These are phyloP conservation scores for Ophraella communa DNA, from an alignment of 2,888 invertebrate genomes.

Conservation along the genomic window DNA sequence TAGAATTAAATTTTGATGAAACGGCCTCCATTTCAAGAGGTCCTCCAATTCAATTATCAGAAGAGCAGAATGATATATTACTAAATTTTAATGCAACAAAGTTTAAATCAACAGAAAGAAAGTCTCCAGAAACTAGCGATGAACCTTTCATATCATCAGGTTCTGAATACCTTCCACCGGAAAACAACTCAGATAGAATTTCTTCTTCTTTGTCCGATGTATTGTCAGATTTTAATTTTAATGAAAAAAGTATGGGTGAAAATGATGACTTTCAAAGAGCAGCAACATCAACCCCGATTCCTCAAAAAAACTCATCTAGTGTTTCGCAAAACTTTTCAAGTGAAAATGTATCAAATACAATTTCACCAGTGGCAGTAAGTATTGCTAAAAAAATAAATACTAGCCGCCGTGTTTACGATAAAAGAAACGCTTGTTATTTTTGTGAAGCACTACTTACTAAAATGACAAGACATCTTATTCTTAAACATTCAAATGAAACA, in stretches of 20 bases:
- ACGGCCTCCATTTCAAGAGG: background rate
- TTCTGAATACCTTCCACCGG: background rate
- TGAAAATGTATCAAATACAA: background rate
- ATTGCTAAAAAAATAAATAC: background rate
- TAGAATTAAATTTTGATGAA: background rate
- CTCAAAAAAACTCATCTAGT: background rate
- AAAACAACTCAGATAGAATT: background rate
- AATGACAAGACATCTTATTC: conserved; percentile 22
- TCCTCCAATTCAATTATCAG: background rate
- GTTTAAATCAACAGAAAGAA: background rate
- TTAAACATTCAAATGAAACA: conserved; percentile 9
- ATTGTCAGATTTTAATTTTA: background rate
- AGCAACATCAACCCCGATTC: background rate
- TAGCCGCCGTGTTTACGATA: conserved; percentile 18
- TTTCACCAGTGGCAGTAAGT: background rate
- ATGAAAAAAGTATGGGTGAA: background rate
- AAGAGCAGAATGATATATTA: background rate
- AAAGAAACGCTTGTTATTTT: conserved; percentile 26
- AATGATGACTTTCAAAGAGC: no score
- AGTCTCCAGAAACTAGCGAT: background rate
- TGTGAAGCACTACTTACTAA: conserved; percentile 22
- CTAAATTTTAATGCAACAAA: background rate
- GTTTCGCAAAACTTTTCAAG: background rate
- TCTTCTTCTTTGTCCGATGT: background rate
- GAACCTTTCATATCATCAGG: background rate